Conservation (phyloP, 2,888 invertebrate species). For the Chirona hameri region DNA sequence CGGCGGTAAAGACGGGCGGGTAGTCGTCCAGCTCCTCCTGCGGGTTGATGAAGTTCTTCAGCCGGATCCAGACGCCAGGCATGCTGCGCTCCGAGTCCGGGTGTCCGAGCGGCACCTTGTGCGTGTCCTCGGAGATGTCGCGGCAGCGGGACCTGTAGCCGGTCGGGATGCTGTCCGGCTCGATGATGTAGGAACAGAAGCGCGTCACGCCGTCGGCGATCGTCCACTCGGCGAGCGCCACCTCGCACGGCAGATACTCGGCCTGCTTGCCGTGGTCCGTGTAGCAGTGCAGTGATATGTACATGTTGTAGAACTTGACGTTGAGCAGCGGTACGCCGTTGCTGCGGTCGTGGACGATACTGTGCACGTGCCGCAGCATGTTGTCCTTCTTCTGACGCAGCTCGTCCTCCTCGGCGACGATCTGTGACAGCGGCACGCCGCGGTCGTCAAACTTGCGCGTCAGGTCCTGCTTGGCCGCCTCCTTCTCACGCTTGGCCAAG, state of each 20-base stretch:
- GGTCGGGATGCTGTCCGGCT: neutral
- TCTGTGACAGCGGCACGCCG: constrained; percentile 24
- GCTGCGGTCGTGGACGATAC: neutral
- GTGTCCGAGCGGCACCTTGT: neutral
- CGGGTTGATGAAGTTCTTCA: constrained; percentile 12
- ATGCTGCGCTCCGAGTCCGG: neutral
- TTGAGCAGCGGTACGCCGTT: neutral
- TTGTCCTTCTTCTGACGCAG: neutral
- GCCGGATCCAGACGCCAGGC: constrained; percentile 23
- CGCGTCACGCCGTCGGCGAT: constrained; percentile 9
- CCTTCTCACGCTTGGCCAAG: constrained; percentile 9
- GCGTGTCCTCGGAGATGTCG: constrained; percentile 1
- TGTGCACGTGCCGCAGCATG: neutral
- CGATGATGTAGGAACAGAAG: neutral
- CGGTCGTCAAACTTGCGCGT: constrained; percentile 29
- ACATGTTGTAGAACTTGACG: constrained; percentile 24
- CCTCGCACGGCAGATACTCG: constrained; percentile 8
- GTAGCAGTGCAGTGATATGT: constrained; percentile 8
- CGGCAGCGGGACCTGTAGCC: constrained; percentile 13
- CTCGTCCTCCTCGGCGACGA: constrained; percentile 4
- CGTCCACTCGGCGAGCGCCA: constrained; percentile 4
- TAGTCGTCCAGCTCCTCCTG: neutral
- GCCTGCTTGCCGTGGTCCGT: constrained; percentile 13
- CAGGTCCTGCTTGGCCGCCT: neutral
- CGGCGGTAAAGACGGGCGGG: constrained; percentile 5